Conservation (phyloP, 1,140 invertebrate species). For the Daktulosphaira vitifoliae region DNA sequence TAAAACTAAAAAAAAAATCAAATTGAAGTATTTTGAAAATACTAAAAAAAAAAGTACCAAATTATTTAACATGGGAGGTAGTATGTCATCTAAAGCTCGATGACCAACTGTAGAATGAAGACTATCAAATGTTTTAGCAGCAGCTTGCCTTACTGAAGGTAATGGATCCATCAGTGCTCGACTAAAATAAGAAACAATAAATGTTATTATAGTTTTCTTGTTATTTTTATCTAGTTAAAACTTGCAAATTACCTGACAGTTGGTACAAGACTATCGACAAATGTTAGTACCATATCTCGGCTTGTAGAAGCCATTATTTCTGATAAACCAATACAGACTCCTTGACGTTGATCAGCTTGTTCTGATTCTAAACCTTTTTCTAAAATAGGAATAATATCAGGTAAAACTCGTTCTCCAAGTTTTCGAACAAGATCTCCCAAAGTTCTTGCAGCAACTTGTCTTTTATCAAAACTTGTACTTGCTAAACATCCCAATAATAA, state of each 20-base stretch:
- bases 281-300: slow-evolving; percentile 85
- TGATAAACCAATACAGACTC: slow-evolving; percentile 94
- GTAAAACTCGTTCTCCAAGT: slow-evolving; percentile 91
- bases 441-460: slow-evolving; percentile 84
- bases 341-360: slow-evolving; percentile 85
- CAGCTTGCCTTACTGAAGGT: slow-evolving; percentile 84
- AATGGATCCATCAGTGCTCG: slow-evolving; percentile 88
- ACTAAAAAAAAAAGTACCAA: slow-evolving; percentile 49
- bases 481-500: slow-evolving; percentile 86
- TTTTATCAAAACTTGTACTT: slow-evolving; percentile 89
- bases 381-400: slow-evolving; percentile 96
- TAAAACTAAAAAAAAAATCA: slow-evolving; percentile 3
- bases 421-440: slow-evolving; percentile 95
- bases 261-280: slow-evolving; percentile 94
- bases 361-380: slow-evolving; percentile 87
- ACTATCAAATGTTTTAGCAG: slow-evolving; percentile 93
- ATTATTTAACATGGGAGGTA: slow-evolving; percentile 79
- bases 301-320: slow-evolving; percentile 97
- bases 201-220: no score
- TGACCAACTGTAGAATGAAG: slow-evolving; percentile 89
- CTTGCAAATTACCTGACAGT: slow-evolving; percentile 56
- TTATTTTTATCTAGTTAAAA: no score
- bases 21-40: no score
- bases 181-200: slow-evolving; percentile 43
- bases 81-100: slow-evolving; percentile 92